Evolutionary conservation across 2,797 vertebrate genomes (phyloP).

Genomic region (Apodemus agrarius): DNA sequence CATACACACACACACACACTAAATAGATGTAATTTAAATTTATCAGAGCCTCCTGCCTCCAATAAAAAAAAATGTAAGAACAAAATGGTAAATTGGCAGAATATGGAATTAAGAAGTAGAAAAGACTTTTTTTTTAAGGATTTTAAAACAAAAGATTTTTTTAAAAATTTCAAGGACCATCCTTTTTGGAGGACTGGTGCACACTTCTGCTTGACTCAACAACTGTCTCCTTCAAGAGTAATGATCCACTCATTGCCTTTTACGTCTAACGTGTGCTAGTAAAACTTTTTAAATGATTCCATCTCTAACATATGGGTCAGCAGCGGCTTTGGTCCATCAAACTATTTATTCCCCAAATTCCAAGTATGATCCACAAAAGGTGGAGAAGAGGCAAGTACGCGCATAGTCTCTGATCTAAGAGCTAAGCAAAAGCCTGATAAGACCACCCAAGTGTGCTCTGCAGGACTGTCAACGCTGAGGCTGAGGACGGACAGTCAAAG

Average conservation of each 20-base stretch:
- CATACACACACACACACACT: neutral
- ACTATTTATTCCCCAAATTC: neutral
- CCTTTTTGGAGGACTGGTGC: neutral
- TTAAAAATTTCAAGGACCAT: conserved; percentile 14
- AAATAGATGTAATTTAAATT: neutral
- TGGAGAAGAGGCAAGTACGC: neutral
- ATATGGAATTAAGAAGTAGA: neutral
- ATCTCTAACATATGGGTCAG: neutral
- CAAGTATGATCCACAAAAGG: conserved; percentile 3
- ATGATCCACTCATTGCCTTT: neutral
- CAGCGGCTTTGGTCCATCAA: neutral
- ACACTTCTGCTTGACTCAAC: neutral
- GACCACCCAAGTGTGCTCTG: neutral
- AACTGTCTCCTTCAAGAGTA: neutral
- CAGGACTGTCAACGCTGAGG: neutral
- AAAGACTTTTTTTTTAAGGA: neutral
- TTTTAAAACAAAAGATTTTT: neutral
- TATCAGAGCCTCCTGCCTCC: neutral
- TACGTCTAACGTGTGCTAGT: neutral
- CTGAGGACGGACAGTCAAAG: neutral
- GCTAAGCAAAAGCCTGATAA: neutral
- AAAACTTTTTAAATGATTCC: neutral
- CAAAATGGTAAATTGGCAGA: conserved; percentile 30
- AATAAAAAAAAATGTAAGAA: conserved; percentile 58
- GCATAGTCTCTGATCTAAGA: neutral